phyloP scores from a whole-genome alignment of 2,888 invertebrate genomes.

The Scaptomyza parva region DNA sequence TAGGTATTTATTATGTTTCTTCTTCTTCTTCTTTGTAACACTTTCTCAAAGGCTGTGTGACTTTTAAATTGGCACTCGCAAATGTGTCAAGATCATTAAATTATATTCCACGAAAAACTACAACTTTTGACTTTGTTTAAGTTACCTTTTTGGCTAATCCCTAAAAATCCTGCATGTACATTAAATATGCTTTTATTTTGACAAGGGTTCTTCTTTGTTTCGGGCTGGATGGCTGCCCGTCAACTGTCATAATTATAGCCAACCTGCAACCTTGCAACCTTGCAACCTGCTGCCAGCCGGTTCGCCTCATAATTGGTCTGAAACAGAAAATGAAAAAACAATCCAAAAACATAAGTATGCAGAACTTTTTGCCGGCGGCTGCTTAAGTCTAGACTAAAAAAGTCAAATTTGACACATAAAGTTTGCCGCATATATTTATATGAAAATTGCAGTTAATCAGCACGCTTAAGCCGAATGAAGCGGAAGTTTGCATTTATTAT shows the following conservation, averaged over 20 bases:
- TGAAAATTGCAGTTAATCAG: conserved; percentile 13
- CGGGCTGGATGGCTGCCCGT: conserved; percentile 44
- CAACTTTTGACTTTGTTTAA: conserved; percentile 42
- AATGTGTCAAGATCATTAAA: conserved; percentile 72
- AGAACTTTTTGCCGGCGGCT: conserved; percentile 62
- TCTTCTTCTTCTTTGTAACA: neutral
- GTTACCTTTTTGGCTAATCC: conserved; percentile 10
- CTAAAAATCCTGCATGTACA: conserved; percentile 47
- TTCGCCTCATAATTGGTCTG: conserved; percentile 56
- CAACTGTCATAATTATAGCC: conserved; percentile 78
- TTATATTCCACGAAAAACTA: conserved; percentile 65
- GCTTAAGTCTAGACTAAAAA: conserved; percentile 67
- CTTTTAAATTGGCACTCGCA: conserved; percentile 66
- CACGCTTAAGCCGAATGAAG: conserved; percentile 9
- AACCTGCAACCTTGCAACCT: conserved; percentile 12
- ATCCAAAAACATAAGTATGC: no score
- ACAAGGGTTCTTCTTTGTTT: conserved; percentile 58
- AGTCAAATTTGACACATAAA: conserved; percentile 66
- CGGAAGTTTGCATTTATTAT: conserved; percentile 14
- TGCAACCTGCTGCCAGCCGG: conserved; percentile 26
- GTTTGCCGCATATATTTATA: conserved; percentile 3
- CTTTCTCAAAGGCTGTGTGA: conserved; percentile 42
- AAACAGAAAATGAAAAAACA: conserved; percentile 7
- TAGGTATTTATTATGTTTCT: neutral
- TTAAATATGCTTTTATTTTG: conserved; percentile 47